These are phyloP conservation scores for Pholis gunnellus DNA, from an alignment of 2,113 vertebrate species.

Conservation along the genomic window DNA sequence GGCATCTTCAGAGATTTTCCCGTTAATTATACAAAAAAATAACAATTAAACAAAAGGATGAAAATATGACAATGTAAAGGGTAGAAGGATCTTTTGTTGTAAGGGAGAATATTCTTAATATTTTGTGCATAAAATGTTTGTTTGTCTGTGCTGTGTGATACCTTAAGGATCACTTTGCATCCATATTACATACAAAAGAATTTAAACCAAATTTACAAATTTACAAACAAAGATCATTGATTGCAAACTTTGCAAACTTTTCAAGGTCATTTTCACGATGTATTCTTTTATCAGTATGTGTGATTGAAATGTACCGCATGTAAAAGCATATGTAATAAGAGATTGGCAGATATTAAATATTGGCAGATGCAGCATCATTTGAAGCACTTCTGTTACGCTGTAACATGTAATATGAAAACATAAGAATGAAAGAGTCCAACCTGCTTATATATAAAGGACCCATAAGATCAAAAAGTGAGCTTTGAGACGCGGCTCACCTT, in stretches of 20 bases:
- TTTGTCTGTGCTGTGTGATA: background rate
- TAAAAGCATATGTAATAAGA: background rate
- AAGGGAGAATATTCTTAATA: background rate
- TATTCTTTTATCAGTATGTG: too few relatives aligned
- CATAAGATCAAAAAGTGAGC: background rate
- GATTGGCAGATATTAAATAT: background rate
- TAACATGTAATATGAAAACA: background rate
- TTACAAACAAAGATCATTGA: background rate
- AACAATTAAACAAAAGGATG: background rate
- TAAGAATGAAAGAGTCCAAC: background rate
- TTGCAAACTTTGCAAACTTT: background rate
- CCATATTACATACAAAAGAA: background rate
- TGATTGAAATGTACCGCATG: background rate
- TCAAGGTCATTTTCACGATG: too few relatives aligned
- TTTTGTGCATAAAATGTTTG: background rate
- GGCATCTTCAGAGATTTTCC: background rate
- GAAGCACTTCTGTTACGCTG: background rate
- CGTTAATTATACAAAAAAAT: background rate
- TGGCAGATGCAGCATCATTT: background rate
- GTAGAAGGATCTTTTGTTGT: background rate
- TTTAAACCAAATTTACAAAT: background rate
- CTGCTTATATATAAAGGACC: background rate
- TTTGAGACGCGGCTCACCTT: conserved; percentile 85
- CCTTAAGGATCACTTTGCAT: background rate
- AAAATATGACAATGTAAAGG: background rate